Evolutionary conservation across 2,113 vertebrate species (phyloP), one percentile per base, ranked within the genome.

Genomic region (Planiliza haematocheilus): DNA sequence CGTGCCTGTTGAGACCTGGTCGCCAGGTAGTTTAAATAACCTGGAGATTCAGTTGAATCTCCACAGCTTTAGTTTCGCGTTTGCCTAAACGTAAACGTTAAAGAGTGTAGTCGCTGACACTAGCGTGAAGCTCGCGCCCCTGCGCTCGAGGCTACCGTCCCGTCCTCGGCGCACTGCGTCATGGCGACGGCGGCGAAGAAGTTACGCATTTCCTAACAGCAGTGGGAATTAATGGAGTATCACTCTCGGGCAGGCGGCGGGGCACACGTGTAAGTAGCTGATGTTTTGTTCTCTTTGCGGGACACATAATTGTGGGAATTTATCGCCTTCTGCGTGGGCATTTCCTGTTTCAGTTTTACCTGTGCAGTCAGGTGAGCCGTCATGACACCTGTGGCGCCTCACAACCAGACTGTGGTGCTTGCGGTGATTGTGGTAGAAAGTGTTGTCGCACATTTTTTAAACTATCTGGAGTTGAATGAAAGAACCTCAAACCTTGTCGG

Each of bases 351-450:
- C 24, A 39, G 59, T 24, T 21, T 64, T 46, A 90, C 90, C 83
- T 91, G 88, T 65, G 16, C 72, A 11, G 62, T 24, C 85, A 87
- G 88, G 83, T 90, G 73, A 77, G 69, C 43, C 42, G 55, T 63
- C 76, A 18, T 57, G 75, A 77, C 74, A 84, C 88, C 84, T 87
- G 89, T 75, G 39, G 36, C 20, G 34, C 34, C 3, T 13, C 37
- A 9, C 14, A 34, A 10, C 8, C 17, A 18, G 16, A 9, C 3
- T 30, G 46, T n/a, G 17, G 46, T n/a, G 46, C 12, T 37, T n/a
- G 70, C 56, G n/a, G n/a, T n/a, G n/a, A n/a, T n/a, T n/a, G n/a
- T n/a, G n/a, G n/a, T 48, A 24, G 13, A 10, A 30, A 20, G 21
- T 20, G 24, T 8, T 24, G 7, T 30, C 8, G 8, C 1, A 4